These are phyloP conservation scores for Rhabdomys dilectus DNA, from an alignment of 2,113 vertebrate genomes.

Conservation along the genomic window DNA sequence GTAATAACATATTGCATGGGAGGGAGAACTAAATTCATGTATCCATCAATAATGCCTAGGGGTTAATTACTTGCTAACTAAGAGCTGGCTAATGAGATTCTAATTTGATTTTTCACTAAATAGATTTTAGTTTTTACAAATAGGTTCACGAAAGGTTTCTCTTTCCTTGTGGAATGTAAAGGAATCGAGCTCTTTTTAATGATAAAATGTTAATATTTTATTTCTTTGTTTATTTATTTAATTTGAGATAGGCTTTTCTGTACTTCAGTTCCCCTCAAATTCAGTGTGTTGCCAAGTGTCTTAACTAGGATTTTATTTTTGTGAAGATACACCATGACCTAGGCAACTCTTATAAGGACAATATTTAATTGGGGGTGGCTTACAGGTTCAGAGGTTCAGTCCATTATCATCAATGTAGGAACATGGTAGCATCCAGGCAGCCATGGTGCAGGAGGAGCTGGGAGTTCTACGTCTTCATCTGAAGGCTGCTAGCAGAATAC, in stretches of 20 bases:
- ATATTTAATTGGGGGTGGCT: too few relatives aligned
- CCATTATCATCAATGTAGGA: too few relatives aligned
- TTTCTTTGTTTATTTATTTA: not conserved
- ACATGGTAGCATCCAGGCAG: too few relatives aligned
- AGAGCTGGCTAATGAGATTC: not conserved
- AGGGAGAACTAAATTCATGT: not conserved
- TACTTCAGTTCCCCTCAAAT: too few relatives aligned
- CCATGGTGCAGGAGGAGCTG: too few relatives aligned
- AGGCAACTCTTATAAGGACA: too few relatives aligned
- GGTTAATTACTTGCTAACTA: not conserved
- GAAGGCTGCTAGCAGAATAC: too few relatives aligned
- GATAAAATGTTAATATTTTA: too few relatives aligned
- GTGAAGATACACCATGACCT: too few relatives aligned
- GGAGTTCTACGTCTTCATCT: too few relatives aligned
- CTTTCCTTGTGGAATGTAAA: not conserved
- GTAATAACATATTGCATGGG: not conserved
- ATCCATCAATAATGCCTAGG: not conserved
- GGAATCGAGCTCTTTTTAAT: not conserved
- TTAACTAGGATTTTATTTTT: too few relatives aligned
- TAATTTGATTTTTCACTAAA: slow-evolving; percentile 4
- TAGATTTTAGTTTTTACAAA: not conserved
- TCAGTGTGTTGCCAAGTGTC: not conserved
- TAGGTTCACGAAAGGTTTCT: not conserved
- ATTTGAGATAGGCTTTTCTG: not conserved
- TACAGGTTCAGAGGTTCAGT: too few relatives aligned